These are phyloP conservation scores for Oenanthe melanoleuca DNA, from an alignment of 2,113 vertebrate species.

Conservation along the genomic window DNA sequence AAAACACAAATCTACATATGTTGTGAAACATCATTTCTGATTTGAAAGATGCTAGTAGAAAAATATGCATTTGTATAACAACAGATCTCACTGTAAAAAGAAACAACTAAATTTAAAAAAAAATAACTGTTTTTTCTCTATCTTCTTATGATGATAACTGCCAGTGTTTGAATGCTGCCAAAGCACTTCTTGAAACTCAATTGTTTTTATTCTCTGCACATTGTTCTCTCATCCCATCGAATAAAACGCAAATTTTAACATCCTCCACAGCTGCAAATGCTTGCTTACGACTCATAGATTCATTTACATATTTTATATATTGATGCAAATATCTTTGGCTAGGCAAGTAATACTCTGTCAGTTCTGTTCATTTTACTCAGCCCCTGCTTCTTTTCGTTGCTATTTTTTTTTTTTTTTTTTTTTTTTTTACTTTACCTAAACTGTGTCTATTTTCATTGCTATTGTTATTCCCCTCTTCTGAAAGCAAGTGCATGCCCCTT, in stretches of 20 bases:
- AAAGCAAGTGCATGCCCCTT: neutral
- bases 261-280: constrained; percentile 45
- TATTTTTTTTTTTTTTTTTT: neutral
- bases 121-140: neutral
- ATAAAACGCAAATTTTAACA: constrained; percentile 33
- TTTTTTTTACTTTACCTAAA: neutral
- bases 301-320: constrained; percentile 58
- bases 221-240: neutral
- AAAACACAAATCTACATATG: constrained; percentile 59
- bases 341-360: neutral
- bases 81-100: constrained; percentile 8
- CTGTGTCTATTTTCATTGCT: neutral
- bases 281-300: neutral
- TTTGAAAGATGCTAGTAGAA: constrained; percentile 3
- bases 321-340: constrained; percentile 40
- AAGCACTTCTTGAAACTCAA: constrained; percentile 34
- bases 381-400: neutral
- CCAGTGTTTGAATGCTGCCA: constrained; percentile 19
- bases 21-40: constrained; percentile 33
- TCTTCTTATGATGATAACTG: constrained; percentile 9
- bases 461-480: neutral
- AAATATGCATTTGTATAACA: neutral
- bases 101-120: neutral
- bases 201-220: constrained; percentile 41
- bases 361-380: neutral